Conservation (phyloP, 2,888 invertebrate species). For the Drosophila falleni region DNA sequence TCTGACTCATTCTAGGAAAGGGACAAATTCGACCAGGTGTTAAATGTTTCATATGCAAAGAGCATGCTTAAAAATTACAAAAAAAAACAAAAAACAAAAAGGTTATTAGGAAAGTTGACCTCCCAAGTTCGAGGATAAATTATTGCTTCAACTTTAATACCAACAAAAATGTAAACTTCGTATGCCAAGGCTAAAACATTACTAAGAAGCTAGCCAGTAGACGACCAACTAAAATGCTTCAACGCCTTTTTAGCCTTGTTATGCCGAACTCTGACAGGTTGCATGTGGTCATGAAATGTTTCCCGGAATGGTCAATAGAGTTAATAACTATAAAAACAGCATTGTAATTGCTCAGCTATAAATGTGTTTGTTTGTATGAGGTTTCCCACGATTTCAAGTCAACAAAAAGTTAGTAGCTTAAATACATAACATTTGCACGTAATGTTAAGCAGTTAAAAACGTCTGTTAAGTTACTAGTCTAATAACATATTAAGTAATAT, state of each 20-base stretch:
- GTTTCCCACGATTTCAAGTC: slow-evolving; percentile 24
- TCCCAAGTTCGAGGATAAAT: slow-evolving; percentile 21
- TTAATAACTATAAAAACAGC: slow-evolving; percentile 21
- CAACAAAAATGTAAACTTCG: background rate
- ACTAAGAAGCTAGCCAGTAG: background rate
- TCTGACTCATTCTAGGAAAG: slow-evolving; percentile 5
- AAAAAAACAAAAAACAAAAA: too few relatives aligned
- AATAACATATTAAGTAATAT: background rate
- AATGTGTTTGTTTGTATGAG: background rate
- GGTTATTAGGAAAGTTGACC: too few relatives aligned
- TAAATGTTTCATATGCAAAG: slow-evolving; percentile 14
- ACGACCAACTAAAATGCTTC: background rate
- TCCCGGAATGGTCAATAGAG: slow-evolving; percentile 28
- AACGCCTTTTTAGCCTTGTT: slow-evolving; percentile 19
- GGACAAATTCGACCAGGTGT: slow-evolving; percentile 13
- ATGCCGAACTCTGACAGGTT: slow-evolving; percentile 26
- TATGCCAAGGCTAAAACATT: slow-evolving; percentile 19
- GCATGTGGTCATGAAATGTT: slow-evolving; percentile 36
- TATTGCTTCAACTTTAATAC: background rate
- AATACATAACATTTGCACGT: slow-evolving; percentile 3
- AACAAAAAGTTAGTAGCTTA: slow-evolving; percentile 3
- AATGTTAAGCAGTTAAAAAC: slow-evolving; percentile 8
- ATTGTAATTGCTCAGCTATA: slow-evolving; percentile 16
- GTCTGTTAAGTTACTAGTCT: background rate
- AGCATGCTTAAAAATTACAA: slow-evolving; percentile 10